Evolutionary conservation across 2,797 vertebrate genomes (phyloP).

Genomic region (Pelobates cultripes): DNA sequence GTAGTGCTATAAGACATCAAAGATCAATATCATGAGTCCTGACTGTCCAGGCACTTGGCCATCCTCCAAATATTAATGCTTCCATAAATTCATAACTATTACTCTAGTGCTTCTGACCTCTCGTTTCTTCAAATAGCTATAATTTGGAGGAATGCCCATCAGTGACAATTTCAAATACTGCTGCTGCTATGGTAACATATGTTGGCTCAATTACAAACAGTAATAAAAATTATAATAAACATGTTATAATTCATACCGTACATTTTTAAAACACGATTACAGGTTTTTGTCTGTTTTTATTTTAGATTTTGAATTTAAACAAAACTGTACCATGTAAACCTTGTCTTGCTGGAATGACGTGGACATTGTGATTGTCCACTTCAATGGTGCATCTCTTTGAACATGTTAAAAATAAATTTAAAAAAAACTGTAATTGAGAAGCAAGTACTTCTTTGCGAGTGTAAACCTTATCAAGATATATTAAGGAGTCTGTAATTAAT

Average conservation of each 20-base stretch:
- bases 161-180: slow-evolving; percentile 30
- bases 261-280: slow-evolving; percentile 6
- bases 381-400: too few relatives aligned
- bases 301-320: too few relatives aligned
- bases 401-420: too few relatives aligned
- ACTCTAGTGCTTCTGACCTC: slow-evolving; percentile 13
- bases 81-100: slow-evolving; percentile 16
- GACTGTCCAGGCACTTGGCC: not conserved
- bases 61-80: slow-evolving; percentile 14
- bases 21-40: not conserved
- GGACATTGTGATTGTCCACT: too few relatives aligned
- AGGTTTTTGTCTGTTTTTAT: too few relatives aligned
- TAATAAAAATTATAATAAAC: slow-evolving; percentile 44
- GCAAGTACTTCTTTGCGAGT: too few relatives aligned
- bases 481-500: too few relatives aligned
- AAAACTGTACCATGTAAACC: too few relatives aligned
- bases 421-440: too few relatives aligned
- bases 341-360: too few relatives aligned
- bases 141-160: slow-evolving; percentile 40
- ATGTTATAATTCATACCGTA: slow-evolving; percentile 34
- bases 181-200: slow-evolving; percentile 43
- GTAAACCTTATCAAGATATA: too few relatives aligned
- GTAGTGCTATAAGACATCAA: not conserved
- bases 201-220: slow-evolving; percentile 31
- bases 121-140: slow-evolving; percentile 21